Conservation (phyloP, 2,113 vertebrate genomes). For the Eptatretus burgeri region DNA sequence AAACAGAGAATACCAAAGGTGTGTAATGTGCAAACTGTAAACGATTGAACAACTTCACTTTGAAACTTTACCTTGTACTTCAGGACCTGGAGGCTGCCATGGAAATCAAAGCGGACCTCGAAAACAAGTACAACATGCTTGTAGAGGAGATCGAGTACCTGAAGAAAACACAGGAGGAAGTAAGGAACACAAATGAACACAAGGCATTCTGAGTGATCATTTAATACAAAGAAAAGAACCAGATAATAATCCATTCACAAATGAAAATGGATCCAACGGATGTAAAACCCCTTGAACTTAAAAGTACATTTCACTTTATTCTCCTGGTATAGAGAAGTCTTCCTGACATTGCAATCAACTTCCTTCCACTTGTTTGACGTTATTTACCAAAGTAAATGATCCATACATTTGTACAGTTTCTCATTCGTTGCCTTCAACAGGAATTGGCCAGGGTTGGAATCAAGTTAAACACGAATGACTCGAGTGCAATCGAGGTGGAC, state of each 20-base stretch:
- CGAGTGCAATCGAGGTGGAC: constrained; percentile 18
- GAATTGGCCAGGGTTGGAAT: neutral
- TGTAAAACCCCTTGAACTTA: neutral
- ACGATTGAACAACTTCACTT: too few relatives aligned
- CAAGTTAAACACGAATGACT: neutral
- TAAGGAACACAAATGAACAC: constrained; percentile 13
- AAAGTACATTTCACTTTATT: neutral
- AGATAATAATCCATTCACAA: constrained; percentile 11
- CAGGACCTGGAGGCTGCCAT: constrained; percentile 17
- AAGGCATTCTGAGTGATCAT: constrained; percentile 15
- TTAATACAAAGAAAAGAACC: constrained; percentile 11
- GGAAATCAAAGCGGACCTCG: constrained; percentile 15
- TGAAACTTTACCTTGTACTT: neutral
- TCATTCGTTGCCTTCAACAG: neutral
- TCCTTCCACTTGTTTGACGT: neutral
- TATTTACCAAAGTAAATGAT: too few relatives aligned
- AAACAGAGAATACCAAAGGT: too few relatives aligned
- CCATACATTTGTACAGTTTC: too few relatives aligned
- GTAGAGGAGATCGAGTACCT: constrained; percentile 16
- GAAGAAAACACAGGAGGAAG: constrained; percentile 17
- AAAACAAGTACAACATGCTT: constrained; percentile 15
- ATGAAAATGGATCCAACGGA: neutral
- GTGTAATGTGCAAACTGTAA: too few relatives aligned
- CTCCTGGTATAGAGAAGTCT: neutral
- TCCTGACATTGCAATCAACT: neutral